A percentile compares a stretch with the other conserved stretches of the same genome.
phyloP scores from a whole-genome alignment of 2,113 vertebrate species.

The Astur gentilis region DNA sequence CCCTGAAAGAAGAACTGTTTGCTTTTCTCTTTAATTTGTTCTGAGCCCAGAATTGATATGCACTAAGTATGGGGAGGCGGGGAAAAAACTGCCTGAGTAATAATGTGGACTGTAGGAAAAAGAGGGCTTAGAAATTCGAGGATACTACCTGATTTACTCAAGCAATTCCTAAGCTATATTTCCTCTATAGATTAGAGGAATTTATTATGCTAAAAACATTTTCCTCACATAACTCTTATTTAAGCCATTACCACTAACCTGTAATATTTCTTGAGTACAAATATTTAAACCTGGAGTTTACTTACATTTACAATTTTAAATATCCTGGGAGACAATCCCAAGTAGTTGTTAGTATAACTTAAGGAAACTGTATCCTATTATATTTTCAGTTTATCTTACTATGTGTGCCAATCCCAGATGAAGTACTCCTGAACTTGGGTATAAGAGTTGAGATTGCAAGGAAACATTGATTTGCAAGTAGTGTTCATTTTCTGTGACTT shows the following conservation, averaged over 20 bases:
- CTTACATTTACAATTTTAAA: background rate
- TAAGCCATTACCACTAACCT: background rate
- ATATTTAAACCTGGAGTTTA: background rate
- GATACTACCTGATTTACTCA: background rate
- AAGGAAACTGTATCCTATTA: background rate
- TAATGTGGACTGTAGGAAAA: background rate
- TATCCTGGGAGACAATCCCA: background rate
- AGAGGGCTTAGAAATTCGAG: background rate
- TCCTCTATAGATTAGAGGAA: background rate
- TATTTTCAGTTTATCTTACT: background rate
- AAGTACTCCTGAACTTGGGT: background rate
- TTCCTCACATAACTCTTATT: background rate
- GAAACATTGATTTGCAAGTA: background rate
- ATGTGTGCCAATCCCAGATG: background rate
- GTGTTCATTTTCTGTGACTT: background rate
- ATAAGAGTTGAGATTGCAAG: background rate
- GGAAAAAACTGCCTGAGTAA: background rate
- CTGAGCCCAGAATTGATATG: background rate
- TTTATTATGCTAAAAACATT: background rate
- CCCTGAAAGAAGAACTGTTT: background rate
- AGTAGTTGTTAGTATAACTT: background rate
- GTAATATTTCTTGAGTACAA: background rate
- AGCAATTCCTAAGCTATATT: background rate
- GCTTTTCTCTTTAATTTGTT: background rate
- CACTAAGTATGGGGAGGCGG: background rate